Evolutionary conservation across 1,140 invertebrate genomes (phyloP).

Genomic region (Scaptomyza montana): DNA sequence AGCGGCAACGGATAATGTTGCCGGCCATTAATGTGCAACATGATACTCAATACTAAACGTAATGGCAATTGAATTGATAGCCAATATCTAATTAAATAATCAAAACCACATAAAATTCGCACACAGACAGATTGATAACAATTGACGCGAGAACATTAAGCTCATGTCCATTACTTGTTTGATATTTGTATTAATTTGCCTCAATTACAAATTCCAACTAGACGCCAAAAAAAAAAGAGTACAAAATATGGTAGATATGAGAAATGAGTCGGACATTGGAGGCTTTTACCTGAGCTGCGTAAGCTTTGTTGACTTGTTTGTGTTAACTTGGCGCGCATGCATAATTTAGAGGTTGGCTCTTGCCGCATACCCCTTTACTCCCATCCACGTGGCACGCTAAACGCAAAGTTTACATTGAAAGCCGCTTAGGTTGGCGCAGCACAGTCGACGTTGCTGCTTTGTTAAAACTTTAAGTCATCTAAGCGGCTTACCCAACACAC

Average conservation of each 20-base stretch:
- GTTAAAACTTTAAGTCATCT: conserved; percentile 80
- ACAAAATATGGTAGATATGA: not conserved
- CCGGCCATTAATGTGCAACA: conserved; percentile 47
- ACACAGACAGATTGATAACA: conserved; percentile 8
- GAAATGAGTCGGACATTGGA: not conserved
- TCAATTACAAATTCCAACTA: conserved; percentile 43
- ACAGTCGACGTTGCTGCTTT: conserved; percentile 53
- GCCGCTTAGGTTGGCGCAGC: conserved; percentile 63
- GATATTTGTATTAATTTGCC: conserved; percentile 41
- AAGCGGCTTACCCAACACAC: conserved; percentile 65
- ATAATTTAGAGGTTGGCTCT: conserved; percentile 38
- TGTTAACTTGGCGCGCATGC: conserved; percentile 53
- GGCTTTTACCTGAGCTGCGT: not conserved
- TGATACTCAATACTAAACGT: conserved; percentile 50
- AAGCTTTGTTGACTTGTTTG: conserved; percentile 45
- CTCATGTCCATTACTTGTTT: conserved; percentile 19
- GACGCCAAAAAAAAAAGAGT: not conserved
- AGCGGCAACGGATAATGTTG: conserved; percentile 60
- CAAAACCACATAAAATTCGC: conserved; percentile 29
- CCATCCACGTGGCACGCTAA: conserved; percentile 19
- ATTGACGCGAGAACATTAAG: conserved; percentile 24
- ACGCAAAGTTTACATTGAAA: conserved; percentile 66
- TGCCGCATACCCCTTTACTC: not conserved
- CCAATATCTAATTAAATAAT: conserved; percentile 76
- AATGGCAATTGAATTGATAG: conserved; percentile 65